A percentile compares a stretch with the other conserved stretches of the same genome.
phyloP scores from a whole-genome alignment of 2,888 invertebrate genomes.

The Volucella inanis region DNA sequence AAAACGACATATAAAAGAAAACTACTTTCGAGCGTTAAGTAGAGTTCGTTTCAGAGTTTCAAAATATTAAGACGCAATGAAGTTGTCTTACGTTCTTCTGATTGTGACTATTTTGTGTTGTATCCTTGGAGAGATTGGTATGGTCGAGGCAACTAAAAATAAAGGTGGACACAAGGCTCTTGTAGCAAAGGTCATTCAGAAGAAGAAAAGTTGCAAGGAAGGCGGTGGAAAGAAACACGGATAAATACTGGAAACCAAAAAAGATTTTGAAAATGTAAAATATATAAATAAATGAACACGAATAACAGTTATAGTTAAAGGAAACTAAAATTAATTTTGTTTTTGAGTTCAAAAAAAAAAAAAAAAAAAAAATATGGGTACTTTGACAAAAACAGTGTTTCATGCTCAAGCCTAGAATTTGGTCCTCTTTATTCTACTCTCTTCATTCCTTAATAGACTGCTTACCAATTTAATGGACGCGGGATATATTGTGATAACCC shows the following conservation, averaged over 20 bases:
- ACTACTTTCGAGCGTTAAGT: constrained; percentile 17
- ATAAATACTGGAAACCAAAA: constrained; percentile 1
- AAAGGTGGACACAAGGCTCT: constrained; percentile 41
- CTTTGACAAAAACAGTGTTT: too few relatives aligned
- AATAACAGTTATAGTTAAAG: not conserved
- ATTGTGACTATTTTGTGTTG: constrained; percentile 58
- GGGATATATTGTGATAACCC: too few relatives aligned
- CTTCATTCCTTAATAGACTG: too few relatives aligned
- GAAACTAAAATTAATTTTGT: too few relatives aligned
- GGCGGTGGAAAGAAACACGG: constrained; percentile 59
- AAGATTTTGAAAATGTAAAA: not conserved
- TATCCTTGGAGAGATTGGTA: constrained; percentile 46
- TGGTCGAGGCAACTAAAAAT: constrained; percentile 56
- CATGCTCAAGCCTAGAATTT: too few relatives aligned
- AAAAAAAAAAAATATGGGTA: too few relatives aligned
- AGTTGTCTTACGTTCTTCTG: constrained; percentile 51
- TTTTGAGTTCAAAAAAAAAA: too few relatives aligned
- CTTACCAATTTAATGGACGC: too few relatives aligned
- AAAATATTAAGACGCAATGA: constrained; percentile 40
- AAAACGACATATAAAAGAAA: constrained; percentile 52
- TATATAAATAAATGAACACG: not conserved
- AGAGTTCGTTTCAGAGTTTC: constrained; percentile 28
- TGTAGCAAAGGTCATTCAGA: constrained; percentile 19
- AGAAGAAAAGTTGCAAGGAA: constrained; percentile 10
- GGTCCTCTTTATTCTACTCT: too few relatives aligned